Conservation (phyloP, 1,140 invertebrate genomes). For the Helicorthomorpha holstii region DNA sequence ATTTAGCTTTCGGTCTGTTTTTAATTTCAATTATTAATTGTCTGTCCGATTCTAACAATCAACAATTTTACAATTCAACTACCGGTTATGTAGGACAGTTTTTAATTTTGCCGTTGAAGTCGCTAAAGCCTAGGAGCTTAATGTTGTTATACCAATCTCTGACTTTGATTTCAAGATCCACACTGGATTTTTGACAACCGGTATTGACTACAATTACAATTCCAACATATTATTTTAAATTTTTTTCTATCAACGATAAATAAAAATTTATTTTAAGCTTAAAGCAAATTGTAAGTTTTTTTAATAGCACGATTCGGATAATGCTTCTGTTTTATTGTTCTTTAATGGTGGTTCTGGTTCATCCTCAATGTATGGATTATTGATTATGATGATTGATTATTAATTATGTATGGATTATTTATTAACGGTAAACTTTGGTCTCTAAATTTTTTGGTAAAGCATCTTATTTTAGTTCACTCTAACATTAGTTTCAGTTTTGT, state of each 20-base stretch:
- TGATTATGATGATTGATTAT: conserved; percentile 36
- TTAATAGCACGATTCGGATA: conserved; percentile 17
- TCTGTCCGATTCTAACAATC: too few species aligned
- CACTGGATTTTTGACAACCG: neutral
- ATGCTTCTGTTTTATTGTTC: conserved; percentile 35
- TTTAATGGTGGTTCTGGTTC: conserved; percentile 38
- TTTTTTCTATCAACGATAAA: neutral
- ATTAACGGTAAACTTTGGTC: too few species aligned
- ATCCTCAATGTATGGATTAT: conserved; percentile 29
- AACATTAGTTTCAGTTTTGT: too few species aligned
- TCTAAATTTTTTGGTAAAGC: too few species aligned
- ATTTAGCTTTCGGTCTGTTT: too few species aligned
- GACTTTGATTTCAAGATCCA: neutral
- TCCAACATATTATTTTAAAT: neutral
- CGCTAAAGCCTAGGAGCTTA: neutral
- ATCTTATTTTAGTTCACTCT: too few species aligned
- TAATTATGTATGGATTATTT: too few species aligned
- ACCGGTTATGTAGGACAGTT: neutral
- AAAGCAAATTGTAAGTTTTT: neutral
- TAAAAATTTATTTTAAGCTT: neutral
- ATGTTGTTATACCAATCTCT: neutral
- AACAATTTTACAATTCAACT: too few species aligned
- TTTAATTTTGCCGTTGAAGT: neutral
- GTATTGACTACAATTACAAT: neutral
- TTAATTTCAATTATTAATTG: too few species aligned